Conservation (phyloP, 2,888 invertebrate species). For the Tetragonisca angustula region DNA sequence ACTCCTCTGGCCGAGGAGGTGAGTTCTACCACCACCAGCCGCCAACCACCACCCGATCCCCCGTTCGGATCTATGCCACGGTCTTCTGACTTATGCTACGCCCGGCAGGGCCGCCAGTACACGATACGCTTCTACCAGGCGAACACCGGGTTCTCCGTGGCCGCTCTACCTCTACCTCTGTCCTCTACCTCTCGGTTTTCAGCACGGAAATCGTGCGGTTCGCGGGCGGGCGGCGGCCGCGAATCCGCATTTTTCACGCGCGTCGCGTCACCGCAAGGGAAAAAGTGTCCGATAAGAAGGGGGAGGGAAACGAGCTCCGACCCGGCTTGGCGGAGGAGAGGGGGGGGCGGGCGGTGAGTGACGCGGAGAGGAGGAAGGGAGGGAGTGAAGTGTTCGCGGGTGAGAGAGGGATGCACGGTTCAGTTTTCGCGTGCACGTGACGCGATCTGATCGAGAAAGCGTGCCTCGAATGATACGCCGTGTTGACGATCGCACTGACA, state of each 20-base stretch:
- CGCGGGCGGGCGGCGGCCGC: conserved; percentile 20
- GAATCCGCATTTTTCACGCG: conserved; percentile 38
- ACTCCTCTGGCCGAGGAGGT: conserved; percentile 62
- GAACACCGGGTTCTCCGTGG: conserved; percentile 69
- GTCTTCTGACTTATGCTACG: conserved; percentile 72
- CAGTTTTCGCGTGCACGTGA: conserved; percentile 76
- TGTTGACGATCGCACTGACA: neutral
- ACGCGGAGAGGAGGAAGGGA: conserved; percentile 20
- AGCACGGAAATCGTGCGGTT: conserved; percentile 4
- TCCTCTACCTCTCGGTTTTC: conserved; percentile 28
- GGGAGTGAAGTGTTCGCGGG: conserved; percentile 42
- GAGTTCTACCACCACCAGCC: conserved; percentile 63
- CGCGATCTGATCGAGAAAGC: conserved; percentile 64
- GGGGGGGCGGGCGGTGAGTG: no score
- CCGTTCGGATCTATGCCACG: conserved; percentile 68
- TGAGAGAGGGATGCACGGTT: conserved; percentile 64
- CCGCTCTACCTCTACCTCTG: conserved; percentile 29
- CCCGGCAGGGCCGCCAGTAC: conserved; percentile 76
- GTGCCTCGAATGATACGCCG: conserved; percentile 15
- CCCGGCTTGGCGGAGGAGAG: neutral
- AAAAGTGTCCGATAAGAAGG: conserved; percentile 28
- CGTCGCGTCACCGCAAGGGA: conserved; percentile 28
- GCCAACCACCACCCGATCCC: conserved; percentile 61
- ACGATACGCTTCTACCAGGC: conserved; percentile 78
- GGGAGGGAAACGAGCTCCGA: conserved; percentile 22